Conservation (phyloP, 2,888 invertebrate genomes). For the Andricus curvator region DNA sequence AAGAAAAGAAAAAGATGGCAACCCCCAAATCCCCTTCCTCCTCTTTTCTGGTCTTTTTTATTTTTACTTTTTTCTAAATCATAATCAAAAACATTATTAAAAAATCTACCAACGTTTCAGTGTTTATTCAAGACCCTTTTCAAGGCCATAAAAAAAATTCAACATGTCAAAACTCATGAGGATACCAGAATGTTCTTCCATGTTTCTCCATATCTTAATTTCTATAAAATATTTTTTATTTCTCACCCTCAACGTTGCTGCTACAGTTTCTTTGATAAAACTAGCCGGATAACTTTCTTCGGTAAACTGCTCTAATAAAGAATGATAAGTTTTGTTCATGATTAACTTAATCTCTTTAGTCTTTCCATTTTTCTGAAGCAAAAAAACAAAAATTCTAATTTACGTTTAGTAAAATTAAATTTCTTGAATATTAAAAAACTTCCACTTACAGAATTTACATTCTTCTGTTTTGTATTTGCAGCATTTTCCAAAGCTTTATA, state of each 20-base stretch:
- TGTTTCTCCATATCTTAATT: neutral
- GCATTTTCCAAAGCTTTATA: conserved; percentile 48
- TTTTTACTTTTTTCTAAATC: no score
- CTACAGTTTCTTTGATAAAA: conserved; percentile 65
- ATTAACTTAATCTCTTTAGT: conserved; percentile 68
- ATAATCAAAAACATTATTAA: no score
- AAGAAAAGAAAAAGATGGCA: no score
- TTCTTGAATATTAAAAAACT: neutral
- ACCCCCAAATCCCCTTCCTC: no score
- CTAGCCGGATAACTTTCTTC: conserved; percentile 63
- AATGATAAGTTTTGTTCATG: conserved; percentile 68
- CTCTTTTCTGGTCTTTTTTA: no score
- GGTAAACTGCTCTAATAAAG: conserved; percentile 62
- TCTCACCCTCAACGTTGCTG: conserved; percentile 65
- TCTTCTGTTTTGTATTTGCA: conserved; percentile 27
- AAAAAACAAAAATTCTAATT: conserved; percentile 39
- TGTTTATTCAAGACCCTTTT: no score
- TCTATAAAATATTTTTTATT: conserved; percentile 13
- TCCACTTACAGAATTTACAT: conserved; percentile 32
- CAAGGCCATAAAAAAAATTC: no score
- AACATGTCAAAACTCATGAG: no score
- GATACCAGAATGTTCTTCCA: no score
- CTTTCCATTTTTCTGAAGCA: conserved; percentile 60
- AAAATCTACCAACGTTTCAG: no score
- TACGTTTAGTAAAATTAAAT: neutral